Percentiles rank a stretch among this genome's conserved stretches.
Evolutionary conservation across 2,888 invertebrate species (phyloP).

Genomic region (Girardia tigrina): DNA sequence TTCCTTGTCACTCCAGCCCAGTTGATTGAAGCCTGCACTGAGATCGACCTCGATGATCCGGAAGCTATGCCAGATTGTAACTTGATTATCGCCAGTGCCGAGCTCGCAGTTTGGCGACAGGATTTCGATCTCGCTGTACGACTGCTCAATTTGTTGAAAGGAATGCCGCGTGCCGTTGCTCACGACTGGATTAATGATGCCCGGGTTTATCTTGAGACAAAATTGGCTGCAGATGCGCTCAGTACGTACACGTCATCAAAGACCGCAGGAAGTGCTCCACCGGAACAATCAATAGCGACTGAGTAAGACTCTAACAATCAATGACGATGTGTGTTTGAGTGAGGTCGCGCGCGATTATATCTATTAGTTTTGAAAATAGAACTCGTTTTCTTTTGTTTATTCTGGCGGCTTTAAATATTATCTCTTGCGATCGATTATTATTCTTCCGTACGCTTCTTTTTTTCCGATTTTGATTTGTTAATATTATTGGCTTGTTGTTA

Average conservation of each 20-base stretch:
- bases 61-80: slow-evolving; percentile 61
- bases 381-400: too few relatives aligned
- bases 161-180: slow-evolving; percentile 72
- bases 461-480: too few relatives aligned
- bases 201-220: slow-evolving; percentile 67
- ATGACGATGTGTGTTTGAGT: too few relatives aligned
- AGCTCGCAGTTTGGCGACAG: slow-evolving; percentile 70
- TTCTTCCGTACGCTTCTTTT: too few relatives aligned
- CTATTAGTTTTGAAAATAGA: too few relatives aligned
- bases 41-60: slow-evolving; percentile 39
- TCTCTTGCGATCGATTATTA: too few relatives aligned
- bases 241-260: slow-evolving; percentile 70
- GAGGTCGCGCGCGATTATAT: too few relatives aligned
- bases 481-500: too few relatives aligned
- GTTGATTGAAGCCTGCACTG: slow-evolving; percentile 52
- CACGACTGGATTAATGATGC: slow-evolving; percentile 73
- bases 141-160: slow-evolving; percentile 68
- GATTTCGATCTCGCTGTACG: slow-evolving; percentile 69
- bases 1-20: slow-evolving; percentile 54
- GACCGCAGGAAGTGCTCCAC: slow-evolving; percentile 25
- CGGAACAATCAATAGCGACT: too few relatives aligned
- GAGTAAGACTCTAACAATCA: too few relatives aligned
- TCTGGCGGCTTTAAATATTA: too few relatives aligned
- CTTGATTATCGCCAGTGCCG: slow-evolving; percentile 71
- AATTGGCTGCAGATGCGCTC: slow-evolving; percentile 74